phyloP scores from a whole-genome alignment of 2,888 invertebrate genomes.

The Cephalotes varians region DNA sequence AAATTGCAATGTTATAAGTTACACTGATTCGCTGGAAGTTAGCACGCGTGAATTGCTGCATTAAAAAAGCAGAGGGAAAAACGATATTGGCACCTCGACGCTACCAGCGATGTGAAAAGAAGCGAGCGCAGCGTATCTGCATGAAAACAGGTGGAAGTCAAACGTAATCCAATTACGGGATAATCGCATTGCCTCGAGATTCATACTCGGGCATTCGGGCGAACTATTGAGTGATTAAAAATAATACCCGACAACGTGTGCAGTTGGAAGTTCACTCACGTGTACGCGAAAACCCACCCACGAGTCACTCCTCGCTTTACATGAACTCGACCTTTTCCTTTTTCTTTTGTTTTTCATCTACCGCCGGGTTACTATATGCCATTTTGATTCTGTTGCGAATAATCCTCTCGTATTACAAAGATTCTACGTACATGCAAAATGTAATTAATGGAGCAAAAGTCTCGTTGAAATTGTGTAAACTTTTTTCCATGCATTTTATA shows the following conservation, averaged over 20 bases:
- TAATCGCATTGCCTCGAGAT: constrained; percentile 54
- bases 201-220: constrained; percentile 50
- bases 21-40: background rate
- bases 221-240: constrained; percentile 72
- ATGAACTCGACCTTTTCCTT: constrained; percentile 42
- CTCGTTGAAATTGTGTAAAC: background rate
- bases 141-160: constrained; percentile 55
- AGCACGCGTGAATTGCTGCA: constrained; percentile 33
- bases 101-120: constrained; percentile 38
- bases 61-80: constrained; percentile 36
- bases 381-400: background rate
- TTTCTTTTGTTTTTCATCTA: constrained; percentile 1
- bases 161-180: constrained; percentile 57
- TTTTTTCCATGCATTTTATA: background rate
- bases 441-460: constrained; percentile 64
- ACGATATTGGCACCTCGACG: constrained; percentile 40
- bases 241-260: constrained; percentile 64
- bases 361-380: background rate
- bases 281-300: constrained; percentile 58
- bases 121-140: constrained; percentile 37
- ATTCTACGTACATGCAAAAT: constrained; percentile 17
- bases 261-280: constrained; percentile 67
- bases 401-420: constrained; percentile 50
- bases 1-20: background rate
- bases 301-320: constrained; percentile 54